Base-by-base conservation (phyloP, 2,113 vertebrate genomes). In the Maccullochella peelii region DNA sequence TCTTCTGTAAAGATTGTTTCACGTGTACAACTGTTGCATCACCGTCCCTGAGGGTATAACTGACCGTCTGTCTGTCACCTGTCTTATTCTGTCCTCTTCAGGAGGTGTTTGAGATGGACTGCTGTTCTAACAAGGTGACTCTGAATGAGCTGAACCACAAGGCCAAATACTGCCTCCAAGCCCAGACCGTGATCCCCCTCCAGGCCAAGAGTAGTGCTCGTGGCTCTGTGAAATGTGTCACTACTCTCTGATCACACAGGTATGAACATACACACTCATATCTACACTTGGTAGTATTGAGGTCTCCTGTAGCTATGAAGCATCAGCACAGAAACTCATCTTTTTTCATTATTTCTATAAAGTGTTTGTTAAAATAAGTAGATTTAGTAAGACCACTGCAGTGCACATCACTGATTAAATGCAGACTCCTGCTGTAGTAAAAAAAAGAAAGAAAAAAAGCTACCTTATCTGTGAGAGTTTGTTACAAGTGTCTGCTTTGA, bases 101-200 rank as follows among this genome's bases (percentile, higher is more conserved):
- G 94, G 85, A 93, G 44, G 73, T 79, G 54, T 85, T 82, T 40
- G 82, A 93, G 62, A 49, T 94, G 8, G 15, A 77, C 2, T 87
- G 88, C 55, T 91, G 89, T 36, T 82, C 70, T 1, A 79, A 89
- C 36, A 87, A 88, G 59, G 62, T 94, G 47, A 73, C 74, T 20
- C 82, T 96, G 20, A 78, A 68, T 2, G 16, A 83, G 0, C 79
- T 96, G 54, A 76, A 63, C 8, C 92, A 76, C 47, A 79, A 73
- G 40, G 49, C 73, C 0, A 79, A 76, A 16, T 96, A 95, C 93
- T 96, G 96, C 80, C 66, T 95, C 16, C 88, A 94, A 20, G 94
- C 90, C 5, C 90, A 94, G 86, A 89, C 79, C 4, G 0, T 91
- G 5, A 58, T 92, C 44, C 68, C 80, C 15, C 80, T 36, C 8